Evolutionary conservation across 1,140 invertebrate genomes (phyloP).

Genomic region (Papilio xuthus): DNA sequence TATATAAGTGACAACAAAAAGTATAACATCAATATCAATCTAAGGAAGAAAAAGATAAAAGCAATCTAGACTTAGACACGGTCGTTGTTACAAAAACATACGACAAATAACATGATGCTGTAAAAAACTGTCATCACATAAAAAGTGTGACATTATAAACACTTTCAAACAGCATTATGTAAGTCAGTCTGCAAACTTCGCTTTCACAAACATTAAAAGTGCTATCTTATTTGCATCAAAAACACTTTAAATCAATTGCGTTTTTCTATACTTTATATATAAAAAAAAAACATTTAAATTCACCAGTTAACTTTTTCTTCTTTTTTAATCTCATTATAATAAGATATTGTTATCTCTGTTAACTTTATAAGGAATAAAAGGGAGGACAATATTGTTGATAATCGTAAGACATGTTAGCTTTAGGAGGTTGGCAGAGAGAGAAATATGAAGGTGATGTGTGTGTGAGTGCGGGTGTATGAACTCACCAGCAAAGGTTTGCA

Average conservation of each 20-base stretch:
- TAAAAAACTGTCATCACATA: background rate
- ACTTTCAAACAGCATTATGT: constrained; percentile 26
- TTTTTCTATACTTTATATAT: background rate
- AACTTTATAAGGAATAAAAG: background rate
- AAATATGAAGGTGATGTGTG: too few species aligned
- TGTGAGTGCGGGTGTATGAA: background rate
- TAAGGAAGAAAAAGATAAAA: constrained; percentile 3
- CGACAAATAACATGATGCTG: background rate
- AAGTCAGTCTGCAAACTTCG: background rate
- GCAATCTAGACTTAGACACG: background rate
- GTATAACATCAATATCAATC: background rate
- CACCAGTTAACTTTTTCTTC: too few species aligned
- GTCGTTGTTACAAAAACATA: constrained; percentile 4
- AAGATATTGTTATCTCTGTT: background rate
- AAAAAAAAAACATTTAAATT: too few species aligned
- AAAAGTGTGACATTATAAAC: background rate
- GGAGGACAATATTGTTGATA: too few species aligned
- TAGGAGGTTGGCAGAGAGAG: too few species aligned
- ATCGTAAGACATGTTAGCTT: too few species aligned
- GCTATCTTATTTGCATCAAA: background rate
- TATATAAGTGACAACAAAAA: background rate
- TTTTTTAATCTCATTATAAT: background rate
- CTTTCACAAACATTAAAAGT: constrained; percentile 16
- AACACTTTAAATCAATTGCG: background rate
- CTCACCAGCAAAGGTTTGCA: constrained; percentile 97